Conservation (phyloP, 2,888 invertebrate species). For the Marronus borbonicus region DNA sequence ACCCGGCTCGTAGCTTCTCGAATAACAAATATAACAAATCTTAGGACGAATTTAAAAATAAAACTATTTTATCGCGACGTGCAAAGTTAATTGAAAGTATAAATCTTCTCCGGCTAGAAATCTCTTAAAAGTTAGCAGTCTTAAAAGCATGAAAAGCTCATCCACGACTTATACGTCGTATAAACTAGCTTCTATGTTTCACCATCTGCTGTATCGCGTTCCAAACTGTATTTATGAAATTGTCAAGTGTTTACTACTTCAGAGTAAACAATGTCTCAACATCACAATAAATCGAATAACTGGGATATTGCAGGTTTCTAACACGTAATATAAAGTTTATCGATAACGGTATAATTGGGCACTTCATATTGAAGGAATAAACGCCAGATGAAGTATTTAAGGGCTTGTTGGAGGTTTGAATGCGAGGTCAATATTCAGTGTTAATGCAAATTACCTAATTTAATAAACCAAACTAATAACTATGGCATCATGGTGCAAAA, state of each 20-base stretch:
- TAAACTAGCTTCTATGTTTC: not conserved
- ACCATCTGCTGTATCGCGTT: not conserved
- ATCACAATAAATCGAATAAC: not conserved
- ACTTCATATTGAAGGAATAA: no score
- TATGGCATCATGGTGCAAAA: no score
- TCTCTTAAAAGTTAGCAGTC: conserved; percentile 35
- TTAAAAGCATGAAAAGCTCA: conserved; percentile 26
- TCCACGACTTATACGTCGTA: not conserved
- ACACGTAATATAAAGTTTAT: no score
- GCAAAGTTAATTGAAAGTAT: conserved; percentile 43
- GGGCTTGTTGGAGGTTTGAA: no score
- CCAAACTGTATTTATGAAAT: conserved; percentile 29
- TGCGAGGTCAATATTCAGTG: no score
- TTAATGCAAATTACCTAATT: no score
- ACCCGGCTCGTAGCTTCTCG: not conserved
- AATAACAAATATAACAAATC: conserved; percentile 18
- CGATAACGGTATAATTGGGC: no score
- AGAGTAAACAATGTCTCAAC: not conserved
- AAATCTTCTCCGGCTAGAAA: conserved; percentile 27
- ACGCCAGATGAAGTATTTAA: no score
- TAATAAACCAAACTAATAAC: no score
- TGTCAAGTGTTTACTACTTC: conserved; percentile 27
- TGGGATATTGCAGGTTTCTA: no score
- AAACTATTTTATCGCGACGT: conserved; percentile 27
- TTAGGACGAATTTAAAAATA: conserved; percentile 14